These are phyloP conservation scores for Tubiluchus corallicola DNA, from an alignment of 2,888 invertebrate species.

Conservation along the genomic window DNA sequence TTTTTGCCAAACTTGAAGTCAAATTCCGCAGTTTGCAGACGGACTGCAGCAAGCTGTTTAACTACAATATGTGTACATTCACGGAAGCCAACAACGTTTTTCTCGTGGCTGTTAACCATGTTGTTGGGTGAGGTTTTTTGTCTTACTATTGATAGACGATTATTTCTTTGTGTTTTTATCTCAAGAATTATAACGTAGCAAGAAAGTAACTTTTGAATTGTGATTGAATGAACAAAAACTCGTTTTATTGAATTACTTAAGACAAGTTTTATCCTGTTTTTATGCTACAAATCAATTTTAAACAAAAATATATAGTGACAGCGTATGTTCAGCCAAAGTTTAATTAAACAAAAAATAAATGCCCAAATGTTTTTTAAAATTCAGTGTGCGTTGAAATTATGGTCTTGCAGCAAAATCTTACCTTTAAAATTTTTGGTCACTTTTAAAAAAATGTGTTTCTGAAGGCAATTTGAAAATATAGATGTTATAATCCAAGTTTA, in stretches of 20 bases:
- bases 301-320: too few species aligned
- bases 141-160: constrained; percentile 17
- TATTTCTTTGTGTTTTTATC: constrained; percentile 11
- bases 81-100: constrained; percentile 46
- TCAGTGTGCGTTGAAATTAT: too few species aligned
- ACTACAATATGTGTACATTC: constrained; percentile 58
- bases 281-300: too few species aligned
- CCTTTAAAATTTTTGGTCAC: too few species aligned
- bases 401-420: too few species aligned
- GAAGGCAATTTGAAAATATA: too few species aligned
- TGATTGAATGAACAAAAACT: background rate
- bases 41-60: constrained; percentile 61
- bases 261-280: too few species aligned
- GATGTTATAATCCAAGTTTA: too few species aligned
- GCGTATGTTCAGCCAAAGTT: too few species aligned
- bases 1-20: constrained; percentile 44
- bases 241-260: background rate
- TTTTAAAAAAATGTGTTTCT: too few species aligned
- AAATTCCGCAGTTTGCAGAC: constrained; percentile 50
- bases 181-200: background rate
- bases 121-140: constrained; percentile 38
- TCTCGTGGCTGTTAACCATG: constrained; percentile 44
- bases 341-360: too few species aligned
- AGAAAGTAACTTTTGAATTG: background rate
- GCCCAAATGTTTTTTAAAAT: too few species aligned